Base-by-base conservation (phyloP, 2,888 invertebrate species). In the Coelopa pilipes region DNA sequence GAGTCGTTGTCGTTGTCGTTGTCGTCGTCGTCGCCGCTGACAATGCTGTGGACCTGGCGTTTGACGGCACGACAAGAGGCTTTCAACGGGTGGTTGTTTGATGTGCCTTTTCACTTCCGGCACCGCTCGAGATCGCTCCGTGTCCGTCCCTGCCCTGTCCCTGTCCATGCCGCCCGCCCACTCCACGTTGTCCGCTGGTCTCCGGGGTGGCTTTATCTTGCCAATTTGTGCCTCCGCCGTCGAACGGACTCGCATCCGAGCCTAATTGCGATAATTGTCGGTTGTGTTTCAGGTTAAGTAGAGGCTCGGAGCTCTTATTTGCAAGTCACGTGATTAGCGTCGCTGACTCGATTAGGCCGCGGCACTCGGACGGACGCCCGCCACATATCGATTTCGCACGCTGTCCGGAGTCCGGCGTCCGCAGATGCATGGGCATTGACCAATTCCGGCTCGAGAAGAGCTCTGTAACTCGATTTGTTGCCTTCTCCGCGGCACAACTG, bases 221-320 rank as follows among this genome's bases (percentile, higher is more conserved):
- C 13, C 46, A 9, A 15, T 55, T 67, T 55, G n/a, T 19, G 57
- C 15, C 21, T 66, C 65, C 78, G 81, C 69, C 57, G 4, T 46
- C 2, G 21, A 80, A 81, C 82, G 83, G 81, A 83, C 80, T 83
- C 82, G 81, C 76, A 80, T 81, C 81, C 81, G 79, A 83, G 83
- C 83, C 81, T 83, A 83, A 83, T 83, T 83, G 83, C 80, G 83
- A 80, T 83, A 83, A 83, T 83, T 83, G 83, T 80, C 78, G 76
- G 74, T 78, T 78, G 72, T 66, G 62, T 59, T 65, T 47, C 67
- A 74, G 77, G 74, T 79, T 78, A 78, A 78, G 76, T 78, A 75
- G 77, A 77, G 75, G 79, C 45, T 19, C 21, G 59, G 24, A 68
- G 11, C 49, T 53, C 60, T 73, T 80, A 83, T 83, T 82, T 82